Conservation (phyloP, 1,140 invertebrate species). For the Anagrus nilaparvatae region DNA sequence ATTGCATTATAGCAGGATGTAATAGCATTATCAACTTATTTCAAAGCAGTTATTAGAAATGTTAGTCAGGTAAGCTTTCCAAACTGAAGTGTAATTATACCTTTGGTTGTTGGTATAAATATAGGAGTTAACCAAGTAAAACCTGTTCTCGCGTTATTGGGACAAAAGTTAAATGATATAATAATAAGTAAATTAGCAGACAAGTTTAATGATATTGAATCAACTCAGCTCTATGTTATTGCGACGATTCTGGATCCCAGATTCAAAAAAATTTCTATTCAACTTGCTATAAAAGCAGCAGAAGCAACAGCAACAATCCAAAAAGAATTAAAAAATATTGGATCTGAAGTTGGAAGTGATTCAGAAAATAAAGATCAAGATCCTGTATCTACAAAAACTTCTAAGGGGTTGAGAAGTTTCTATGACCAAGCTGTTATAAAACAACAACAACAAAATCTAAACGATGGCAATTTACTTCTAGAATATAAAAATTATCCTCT, state of each 20-base stretch:
- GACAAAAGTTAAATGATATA: conserved; percentile 11
- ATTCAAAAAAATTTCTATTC: conserved; percentile 21
- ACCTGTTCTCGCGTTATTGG: neutral
- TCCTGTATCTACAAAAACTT: conserved; percentile 13
- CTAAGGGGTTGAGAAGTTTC: conserved; percentile 6
- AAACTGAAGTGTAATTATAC: conserved; percentile 14
- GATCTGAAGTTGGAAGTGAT: no score
- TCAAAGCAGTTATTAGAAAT: no score
- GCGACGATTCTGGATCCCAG: conserved; percentile 18
- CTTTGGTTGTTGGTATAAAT: conserved; percentile 12
- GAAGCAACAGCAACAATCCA: no score
- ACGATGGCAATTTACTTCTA: no score
- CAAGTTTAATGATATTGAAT: conserved; percentile 12
- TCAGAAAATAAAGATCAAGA: no score
- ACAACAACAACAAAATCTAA: conserved; percentile 1
- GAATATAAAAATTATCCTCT: conserved; percentile 10
- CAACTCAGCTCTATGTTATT: conserved; percentile 9
- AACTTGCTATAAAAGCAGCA: no score
- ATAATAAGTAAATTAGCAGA: conserved; percentile 4
- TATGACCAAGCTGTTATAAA: no score
- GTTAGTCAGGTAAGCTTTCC: no score
- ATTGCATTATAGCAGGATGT: no score
- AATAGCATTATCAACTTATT: no score
- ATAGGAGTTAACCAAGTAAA: conserved; percentile 1
- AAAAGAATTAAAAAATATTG: no score